A percentile compares a stretch with the other conserved stretches of the same genome.
Evolutionary conservation across 53 echinoderm and acorn worm genomes (phyloP).

Genomic region (Holothuria leucospilota): DNA sequence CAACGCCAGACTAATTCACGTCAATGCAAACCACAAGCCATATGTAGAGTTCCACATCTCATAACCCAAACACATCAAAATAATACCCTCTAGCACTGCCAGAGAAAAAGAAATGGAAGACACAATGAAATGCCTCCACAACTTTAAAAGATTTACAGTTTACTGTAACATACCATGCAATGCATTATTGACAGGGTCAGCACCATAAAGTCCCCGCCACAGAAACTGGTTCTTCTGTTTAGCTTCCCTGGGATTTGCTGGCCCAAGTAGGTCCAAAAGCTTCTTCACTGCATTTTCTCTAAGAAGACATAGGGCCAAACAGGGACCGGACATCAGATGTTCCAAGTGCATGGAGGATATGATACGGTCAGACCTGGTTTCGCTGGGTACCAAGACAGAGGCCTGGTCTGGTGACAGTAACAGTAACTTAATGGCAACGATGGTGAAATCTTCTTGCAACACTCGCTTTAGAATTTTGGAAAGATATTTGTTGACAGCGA

Average conservation of each 20-base stretch:
- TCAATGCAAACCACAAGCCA: too few relatives aligned
- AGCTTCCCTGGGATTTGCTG: constrained; percentile 84
- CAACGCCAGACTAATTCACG: too few relatives aligned
- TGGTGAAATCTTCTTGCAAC: constrained; percentile 80
- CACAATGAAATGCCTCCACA: too few relatives aligned
- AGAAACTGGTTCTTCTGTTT: constrained; percentile 84
- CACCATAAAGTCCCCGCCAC: constrained; percentile 94
- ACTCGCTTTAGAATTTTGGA: constrained; percentile 92
- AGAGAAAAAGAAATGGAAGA: too few relatives aligned
- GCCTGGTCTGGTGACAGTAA: constrained; percentile 56
- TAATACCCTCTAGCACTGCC: too few relatives aligned
- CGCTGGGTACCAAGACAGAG: constrained; percentile 66
- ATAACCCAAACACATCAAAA: too few relatives aligned
- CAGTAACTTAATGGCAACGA: constrained; percentile 72
- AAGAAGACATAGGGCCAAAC: constrained; percentile 80
- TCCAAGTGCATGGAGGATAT: constrained; percentile 74
- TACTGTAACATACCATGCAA: constrained; percentile 72
- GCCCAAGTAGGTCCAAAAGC: constrained; percentile 82
- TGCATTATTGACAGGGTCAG: constrained; percentile 92
- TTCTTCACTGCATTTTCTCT: constrained; percentile 96
- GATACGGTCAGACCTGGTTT: constrained; percentile 66
- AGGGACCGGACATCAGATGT: constrained; percentile 81
- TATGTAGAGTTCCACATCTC: too few relatives aligned
- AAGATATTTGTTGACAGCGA: constrained; percentile 78
- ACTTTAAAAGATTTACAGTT: too few relatives aligned